A percentile compares a stretch with the other conserved stretches of the same genome.
These are phyloP conservation scores for Clupea harengus DNA, from an alignment of 2,113 vertebrate species.

Conservation along the genomic window DNA sequence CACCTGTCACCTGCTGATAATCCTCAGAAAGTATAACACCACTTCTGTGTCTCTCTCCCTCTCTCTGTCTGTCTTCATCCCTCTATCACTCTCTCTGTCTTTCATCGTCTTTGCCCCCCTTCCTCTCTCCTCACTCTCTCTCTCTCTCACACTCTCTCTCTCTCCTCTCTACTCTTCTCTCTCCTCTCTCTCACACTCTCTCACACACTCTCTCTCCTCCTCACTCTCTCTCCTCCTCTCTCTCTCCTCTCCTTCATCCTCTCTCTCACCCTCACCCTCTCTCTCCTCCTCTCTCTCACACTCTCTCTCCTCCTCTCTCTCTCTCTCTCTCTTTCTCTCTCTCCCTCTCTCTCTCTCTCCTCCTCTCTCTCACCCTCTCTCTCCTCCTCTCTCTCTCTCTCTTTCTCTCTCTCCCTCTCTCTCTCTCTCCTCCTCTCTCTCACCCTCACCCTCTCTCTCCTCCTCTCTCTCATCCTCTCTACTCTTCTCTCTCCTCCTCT, in stretches of 20 bases:
- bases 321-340: background rate
- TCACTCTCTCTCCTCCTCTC: constrained; percentile 13
- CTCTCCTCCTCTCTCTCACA: background rate
- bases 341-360: constrained; percentile 14
- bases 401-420: background rate
- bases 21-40: no score
- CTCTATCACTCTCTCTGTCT: no score
- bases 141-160: no score
- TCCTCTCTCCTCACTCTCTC: no score
- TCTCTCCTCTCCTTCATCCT: background rate
- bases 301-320: background rate
- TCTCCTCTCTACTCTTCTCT: background rate
- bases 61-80: no score
- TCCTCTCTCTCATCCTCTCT: no score
- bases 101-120: no score
- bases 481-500: no score
- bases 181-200: background rate
- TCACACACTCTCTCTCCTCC: background rate
- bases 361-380: constrained; percentile 37
- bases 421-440: no score
- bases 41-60: no score
- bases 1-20: no score
- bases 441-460: background rate
- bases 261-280: no score
- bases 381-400: background rate